These are phyloP conservation scores for Caenorhabditis latens DNA, from an alignment of 1,140 invertebrate genomes.

Conservation along the genomic window DNA sequence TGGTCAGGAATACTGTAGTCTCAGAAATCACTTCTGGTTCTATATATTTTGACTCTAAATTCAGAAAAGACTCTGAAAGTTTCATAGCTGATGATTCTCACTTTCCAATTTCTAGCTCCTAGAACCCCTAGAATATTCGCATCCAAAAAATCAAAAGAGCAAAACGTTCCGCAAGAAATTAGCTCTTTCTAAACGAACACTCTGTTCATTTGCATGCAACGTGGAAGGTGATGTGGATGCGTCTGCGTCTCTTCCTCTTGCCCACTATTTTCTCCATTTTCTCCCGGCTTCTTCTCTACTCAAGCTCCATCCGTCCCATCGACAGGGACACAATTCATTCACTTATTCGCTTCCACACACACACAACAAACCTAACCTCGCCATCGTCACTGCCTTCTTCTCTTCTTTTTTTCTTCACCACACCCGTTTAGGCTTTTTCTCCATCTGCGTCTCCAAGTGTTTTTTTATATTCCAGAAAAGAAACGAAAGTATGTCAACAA, in stretches of 20 bases:
- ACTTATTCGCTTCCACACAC: slow-evolving; percentile 52
- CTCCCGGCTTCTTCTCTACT: not conserved
- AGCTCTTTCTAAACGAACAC: too few species aligned
- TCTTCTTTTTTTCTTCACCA: not conserved
- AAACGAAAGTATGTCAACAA: slow-evolving; percentile 5
- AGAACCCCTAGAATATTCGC: not conserved
- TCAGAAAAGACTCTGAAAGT: too few species aligned
- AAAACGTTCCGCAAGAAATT: too few species aligned
- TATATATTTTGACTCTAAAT: too few species aligned
- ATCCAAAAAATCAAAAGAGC: not conserved
- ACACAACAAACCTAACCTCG: slow-evolving; percentile 49
- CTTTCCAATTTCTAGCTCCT: not conserved
- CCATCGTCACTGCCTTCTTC: not conserved
- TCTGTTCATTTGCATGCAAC: not conserved
- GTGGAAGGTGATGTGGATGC: slow-evolving; percentile 4
- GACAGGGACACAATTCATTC: slow-evolving; percentile 44
- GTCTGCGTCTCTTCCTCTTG: not conserved
- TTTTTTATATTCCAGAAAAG: slow-evolving; percentile 17
- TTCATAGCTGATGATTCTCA: too few species aligned
- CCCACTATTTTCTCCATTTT: not conserved
- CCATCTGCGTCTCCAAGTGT: slow-evolving; percentile 23
- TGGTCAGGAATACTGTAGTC: too few species aligned
- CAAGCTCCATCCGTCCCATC: slow-evolving; percentile 8
- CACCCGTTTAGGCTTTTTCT: slow-evolving; percentile 20
- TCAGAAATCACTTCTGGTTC: too few species aligned